These are phyloP conservation scores for Lacanobia wlatinum DNA, from an alignment of 2,888 invertebrate genomes.

Conservation along the genomic window DNA sequence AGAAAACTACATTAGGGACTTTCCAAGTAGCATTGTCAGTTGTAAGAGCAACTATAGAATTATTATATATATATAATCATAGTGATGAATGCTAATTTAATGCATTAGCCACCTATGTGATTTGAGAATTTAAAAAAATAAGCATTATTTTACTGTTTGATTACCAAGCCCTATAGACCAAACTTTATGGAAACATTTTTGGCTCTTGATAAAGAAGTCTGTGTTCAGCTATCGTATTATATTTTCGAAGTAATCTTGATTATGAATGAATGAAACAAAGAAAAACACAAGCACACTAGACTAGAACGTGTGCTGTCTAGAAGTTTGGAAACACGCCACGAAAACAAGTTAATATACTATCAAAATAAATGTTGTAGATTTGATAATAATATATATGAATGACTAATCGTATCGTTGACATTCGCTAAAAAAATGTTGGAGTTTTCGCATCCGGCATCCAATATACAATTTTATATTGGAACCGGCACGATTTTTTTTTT, in stretches of 20 bases:
- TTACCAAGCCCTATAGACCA: not conserved
- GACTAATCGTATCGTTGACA: slow-evolving; percentile 26
- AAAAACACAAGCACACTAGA: not conserved
- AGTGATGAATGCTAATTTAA: slow-evolving; percentile 21
- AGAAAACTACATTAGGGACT: slow-evolving; percentile 17
- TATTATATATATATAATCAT: slow-evolving; percentile 7
- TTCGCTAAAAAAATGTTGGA: slow-evolving; percentile 8
- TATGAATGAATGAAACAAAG: slow-evolving; percentile 11
- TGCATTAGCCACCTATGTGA: not conserved
- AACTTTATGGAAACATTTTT: not conserved
- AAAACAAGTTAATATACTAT: slow-evolving; percentile 5
- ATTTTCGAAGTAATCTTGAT: not conserved
- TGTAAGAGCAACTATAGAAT: not conserved
- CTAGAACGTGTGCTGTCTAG: not conserved
- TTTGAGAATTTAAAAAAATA: not conserved
- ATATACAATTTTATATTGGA: slow-evolving; percentile 10
- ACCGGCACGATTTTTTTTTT: too few relatives aligned
- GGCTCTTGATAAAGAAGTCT: not conserved
- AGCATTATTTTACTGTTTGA: not conserved
- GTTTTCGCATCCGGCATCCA: slow-evolving; percentile 23
- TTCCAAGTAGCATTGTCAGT: slow-evolving; percentile 24
- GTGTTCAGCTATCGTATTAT: not conserved
- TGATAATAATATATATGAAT: slow-evolving; percentile 9
- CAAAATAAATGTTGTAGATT: slow-evolving; percentile 10
- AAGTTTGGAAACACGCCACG: slow-evolving; percentile 49